Evolutionary conservation across 2,888 invertebrate species (phyloP).

Genomic region (Ethmia dodecea): DNA sequence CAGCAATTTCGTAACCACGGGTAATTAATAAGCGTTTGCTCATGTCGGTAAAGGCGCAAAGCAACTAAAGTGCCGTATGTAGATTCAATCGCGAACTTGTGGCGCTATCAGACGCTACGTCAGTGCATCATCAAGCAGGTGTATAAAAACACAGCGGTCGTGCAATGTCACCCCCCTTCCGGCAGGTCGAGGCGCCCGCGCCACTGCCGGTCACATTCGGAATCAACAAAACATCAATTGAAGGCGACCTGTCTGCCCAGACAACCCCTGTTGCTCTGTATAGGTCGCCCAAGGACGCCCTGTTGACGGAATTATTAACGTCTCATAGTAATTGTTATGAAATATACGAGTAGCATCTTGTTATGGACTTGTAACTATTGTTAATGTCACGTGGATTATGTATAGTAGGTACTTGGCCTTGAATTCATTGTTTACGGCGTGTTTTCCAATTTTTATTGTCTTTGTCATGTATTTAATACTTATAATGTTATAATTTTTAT

Average conservation of each 20-base stretch:
- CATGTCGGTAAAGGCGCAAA: not conserved
- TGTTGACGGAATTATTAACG: too few species aligned
- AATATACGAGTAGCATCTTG: too few species aligned
- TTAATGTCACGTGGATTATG: too few species aligned
- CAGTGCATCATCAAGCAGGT: constrained; percentile 55
- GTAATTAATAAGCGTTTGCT: too few species aligned
- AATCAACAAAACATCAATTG: constrained; percentile 48
- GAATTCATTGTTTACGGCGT: too few species aligned
- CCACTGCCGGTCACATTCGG: constrained; percentile 50
- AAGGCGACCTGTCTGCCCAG: constrained; percentile 33
- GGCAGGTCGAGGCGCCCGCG: constrained; percentile 47
- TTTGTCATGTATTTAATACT: too few species aligned
- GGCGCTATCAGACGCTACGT: constrained; percentile 47
- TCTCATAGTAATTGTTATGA: too few species aligned
- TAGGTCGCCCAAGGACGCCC: constrained; percentile 2
- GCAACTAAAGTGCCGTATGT: not conserved
- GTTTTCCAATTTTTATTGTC: too few species aligned
- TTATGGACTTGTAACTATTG: too few species aligned
- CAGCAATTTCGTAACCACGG: too few species aligned
- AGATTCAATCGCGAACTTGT: constrained; percentile 44
- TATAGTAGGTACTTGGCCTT: too few species aligned
- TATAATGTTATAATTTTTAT: too few species aligned
- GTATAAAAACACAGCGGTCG: constrained; percentile 62
- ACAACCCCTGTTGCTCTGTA: constrained; percentile 2
- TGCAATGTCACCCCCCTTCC: constrained; percentile 68